Base-by-base conservation (phyloP, 2,113 vertebrate species). In the Beaufortia kweichowensis region DNA sequence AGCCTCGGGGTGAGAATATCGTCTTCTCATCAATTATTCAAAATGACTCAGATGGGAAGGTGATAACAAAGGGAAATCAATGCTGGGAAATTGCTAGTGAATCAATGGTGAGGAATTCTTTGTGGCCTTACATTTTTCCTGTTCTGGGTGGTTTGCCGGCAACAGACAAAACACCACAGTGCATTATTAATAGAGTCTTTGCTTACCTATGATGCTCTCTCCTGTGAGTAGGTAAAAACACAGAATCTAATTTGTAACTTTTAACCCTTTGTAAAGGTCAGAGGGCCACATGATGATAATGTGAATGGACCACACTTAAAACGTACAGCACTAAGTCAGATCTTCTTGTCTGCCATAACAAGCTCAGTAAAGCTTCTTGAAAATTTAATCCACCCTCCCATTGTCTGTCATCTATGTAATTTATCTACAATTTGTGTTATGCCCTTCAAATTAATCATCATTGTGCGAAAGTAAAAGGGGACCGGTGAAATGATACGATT, bases 121-220 rank as follows among this genome's bases (percentile, higher is more conserved):
- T n/a, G 24, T 41, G 59, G 48, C 79, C 68, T 35, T 57, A 75
- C 50, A 68, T 74, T 61, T 64, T 71, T 46, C 64, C 67, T 78
- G 24, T 81, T 86, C 81, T 70, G 56, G 56, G 56, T 59, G 78
- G 77, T 75, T 82, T 83, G 85, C 82, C 85, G 81, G 79, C 80
- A 75, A 79, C 86, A 86, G 77, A 84, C 77, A 76, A 46, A 61
- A 76, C 75, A 72, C 76, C 63, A 62, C 79, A 81, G 85, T 88
- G 65, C 88, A 90, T 89, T 87, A 89, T 90, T 90, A 76, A 79
- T 26, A 70, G 9, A 15, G 39, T 75, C 33, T 69, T 78, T 60
- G 66, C 59, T 75, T 60, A 75, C 64, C 56, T 55, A 39, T 62
- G 46, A 68, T 78, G 21, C 15, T 50, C 19, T 74, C 4, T 66